These are phyloP conservation scores for Drosophila pullipes DNA, from an alignment of 2,888 invertebrate genomes.

Conservation along the genomic window DNA sequence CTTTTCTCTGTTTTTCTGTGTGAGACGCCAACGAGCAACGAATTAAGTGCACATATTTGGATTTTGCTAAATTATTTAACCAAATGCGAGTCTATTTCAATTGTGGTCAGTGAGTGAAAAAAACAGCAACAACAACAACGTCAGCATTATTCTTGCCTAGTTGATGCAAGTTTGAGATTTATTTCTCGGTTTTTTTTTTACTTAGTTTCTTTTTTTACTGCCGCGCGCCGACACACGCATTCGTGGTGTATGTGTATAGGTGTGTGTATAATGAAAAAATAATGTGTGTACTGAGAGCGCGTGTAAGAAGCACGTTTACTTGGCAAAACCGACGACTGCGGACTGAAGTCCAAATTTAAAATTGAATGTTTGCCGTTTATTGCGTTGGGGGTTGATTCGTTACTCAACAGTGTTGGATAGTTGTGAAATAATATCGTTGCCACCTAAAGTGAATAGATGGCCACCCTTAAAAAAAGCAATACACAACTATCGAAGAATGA, in stretches of 20 bases:
- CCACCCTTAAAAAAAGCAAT: slow-evolving; percentile 16
- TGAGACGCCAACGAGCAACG: slow-evolving; percentile 2
- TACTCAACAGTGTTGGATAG: slow-evolving; percentile 27
- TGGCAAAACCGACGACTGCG: slow-evolving; percentile 82
- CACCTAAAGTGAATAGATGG: slow-evolving; percentile 16
- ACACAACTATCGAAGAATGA: neutral
- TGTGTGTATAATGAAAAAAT: slow-evolving; percentile 37
- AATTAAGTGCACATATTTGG: neutral
- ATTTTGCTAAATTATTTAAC: neutral
- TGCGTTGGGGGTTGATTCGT: slow-evolving; percentile 34
- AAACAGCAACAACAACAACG: neutral
- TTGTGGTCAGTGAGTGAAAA: slow-evolving; percentile 4
- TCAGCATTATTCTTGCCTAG: slow-evolving; percentile 14
- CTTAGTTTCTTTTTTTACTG: slow-evolving; percentile 34
- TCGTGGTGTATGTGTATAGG: slow-evolving; percentile 44
- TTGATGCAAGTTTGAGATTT: slow-evolving; percentile 21
- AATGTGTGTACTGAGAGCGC: slow-evolving; percentile 39
- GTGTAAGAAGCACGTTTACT: slow-evolving; percentile 80
- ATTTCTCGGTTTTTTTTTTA: neutral
- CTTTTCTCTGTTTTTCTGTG: neutral
- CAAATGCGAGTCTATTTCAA: slow-evolving; percentile 13
- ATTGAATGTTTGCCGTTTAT: slow-evolving; percentile 31
- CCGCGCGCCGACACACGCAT: slow-evolving; percentile 60
- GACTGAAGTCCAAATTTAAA: slow-evolving; percentile 62
- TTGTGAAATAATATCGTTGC: slow-evolving; percentile 21